Percentiles rank a stretch among this genome's conserved stretches.
These are phyloP conservation scores for Nasalis larvatus DNA, from an alignment of 2,113 vertebrate genomes.

Conservation along the genomic window DNA sequence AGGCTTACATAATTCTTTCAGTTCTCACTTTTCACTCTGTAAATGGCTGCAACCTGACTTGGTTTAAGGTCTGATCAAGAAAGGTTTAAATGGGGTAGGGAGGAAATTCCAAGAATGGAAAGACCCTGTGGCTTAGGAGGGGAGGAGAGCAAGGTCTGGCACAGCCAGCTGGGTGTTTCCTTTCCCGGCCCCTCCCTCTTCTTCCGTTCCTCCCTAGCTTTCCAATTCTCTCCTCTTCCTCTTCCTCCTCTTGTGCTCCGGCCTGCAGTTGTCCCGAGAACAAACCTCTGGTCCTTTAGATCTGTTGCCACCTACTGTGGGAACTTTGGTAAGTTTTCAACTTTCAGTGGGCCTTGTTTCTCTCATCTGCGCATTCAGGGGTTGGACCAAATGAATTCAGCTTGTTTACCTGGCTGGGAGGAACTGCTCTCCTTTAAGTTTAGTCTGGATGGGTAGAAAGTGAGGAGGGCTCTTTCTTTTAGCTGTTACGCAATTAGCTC, in stretches of 20 bases:
- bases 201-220: not conserved
- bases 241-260: not conserved
- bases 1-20: not conserved
- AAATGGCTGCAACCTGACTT: not conserved
- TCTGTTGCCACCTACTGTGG: not conserved
- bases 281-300: not conserved
- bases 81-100: not conserved
- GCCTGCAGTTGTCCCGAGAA: not conserved
- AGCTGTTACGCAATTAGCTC: not conserved
- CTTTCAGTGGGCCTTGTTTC: accelerated
- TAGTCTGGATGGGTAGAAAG: not conserved
- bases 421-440: not conserved
- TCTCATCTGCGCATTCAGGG: not conserved
- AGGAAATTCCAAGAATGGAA: constrained; percentile 16
- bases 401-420: not conserved
- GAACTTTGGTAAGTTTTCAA: not conserved
- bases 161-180: not conserved
- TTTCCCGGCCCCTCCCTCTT: not conserved
- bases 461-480: not conserved
- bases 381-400: not conserved
- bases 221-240: not conserved
- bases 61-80: not conserved
- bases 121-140: not conserved
- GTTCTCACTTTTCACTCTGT: not conserved
- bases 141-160: not conserved